Conservation (phyloP, 2,888 invertebrate genomes). For the Phytoseiulus persimilis region DNA sequence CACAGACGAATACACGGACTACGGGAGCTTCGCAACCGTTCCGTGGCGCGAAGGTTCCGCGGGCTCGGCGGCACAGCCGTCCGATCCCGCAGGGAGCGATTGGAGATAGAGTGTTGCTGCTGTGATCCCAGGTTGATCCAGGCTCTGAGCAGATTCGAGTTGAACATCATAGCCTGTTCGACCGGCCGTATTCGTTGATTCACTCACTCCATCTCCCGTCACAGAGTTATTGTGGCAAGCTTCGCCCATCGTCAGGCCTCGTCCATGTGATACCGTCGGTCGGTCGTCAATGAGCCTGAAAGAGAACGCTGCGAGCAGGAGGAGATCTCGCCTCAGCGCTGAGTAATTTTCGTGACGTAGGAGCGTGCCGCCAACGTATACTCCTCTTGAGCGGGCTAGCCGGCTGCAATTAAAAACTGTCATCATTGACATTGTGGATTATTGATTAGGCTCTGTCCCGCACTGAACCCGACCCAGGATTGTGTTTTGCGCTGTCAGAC, state of each 20-base stretch:
- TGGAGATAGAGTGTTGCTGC: neutral
- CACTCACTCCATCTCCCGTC: no score
- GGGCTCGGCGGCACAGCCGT: neutral
- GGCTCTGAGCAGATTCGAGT: neutral
- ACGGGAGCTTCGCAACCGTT: neutral
- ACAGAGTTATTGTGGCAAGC: no score
- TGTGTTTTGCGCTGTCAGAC: neutral
- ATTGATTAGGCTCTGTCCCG: neutral
- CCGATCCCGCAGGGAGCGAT: neutral
- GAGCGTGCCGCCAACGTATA: neutral
- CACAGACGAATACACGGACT: neutral
- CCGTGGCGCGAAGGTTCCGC: neutral
- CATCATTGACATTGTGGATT: neutral
- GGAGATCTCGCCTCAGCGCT: neutral
- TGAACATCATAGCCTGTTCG: neutral
- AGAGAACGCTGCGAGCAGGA: no score
- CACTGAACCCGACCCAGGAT: neutral
- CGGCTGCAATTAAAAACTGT: neutral
- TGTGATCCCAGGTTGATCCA: neutral
- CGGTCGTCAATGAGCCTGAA: no score
- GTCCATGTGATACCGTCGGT: no score
- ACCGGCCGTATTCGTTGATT: no score
- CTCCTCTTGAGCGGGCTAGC: neutral
- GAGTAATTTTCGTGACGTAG: neutral
- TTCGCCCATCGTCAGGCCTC: no score